Percentiles rank a stretch among this genome's conserved stretches.
These are phyloP conservation scores for Frankliniella intonsa DNA, from an alignment of 2,888 invertebrate genomes.

Conservation along the genomic window DNA sequence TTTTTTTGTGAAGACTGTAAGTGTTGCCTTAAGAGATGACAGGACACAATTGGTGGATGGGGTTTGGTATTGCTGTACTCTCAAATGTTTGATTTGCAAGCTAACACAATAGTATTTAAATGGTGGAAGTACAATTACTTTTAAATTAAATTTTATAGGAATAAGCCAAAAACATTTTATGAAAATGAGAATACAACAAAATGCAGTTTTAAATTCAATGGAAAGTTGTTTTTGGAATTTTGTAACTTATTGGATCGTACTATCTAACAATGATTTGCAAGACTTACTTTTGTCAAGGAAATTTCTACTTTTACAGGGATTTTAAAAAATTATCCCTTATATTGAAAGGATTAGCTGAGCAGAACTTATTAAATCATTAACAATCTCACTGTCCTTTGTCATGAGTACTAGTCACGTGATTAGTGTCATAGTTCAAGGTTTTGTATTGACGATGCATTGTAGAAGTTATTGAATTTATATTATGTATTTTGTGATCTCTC, in stretches of 20 bases:
- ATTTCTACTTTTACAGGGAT: background rate
- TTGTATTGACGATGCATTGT: background rate
- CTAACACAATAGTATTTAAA: background rate
- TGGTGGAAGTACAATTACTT: background rate
- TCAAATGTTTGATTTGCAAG: background rate
- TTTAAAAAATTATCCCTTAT: background rate
- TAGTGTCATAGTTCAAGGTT: background rate
- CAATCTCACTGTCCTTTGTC: background rate
- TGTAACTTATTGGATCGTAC: background rate
- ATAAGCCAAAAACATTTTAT: slow-evolving; percentile 14
- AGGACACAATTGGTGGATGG: slow-evolving; percentile 5
- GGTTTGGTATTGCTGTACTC: background rate
- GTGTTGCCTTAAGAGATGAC: background rate
- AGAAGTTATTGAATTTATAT: background rate
- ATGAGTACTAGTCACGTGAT: background rate
- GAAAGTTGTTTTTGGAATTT: slow-evolving; percentile 13
- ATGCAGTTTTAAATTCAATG: slow-evolving; percentile 6
- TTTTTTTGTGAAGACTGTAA: background rate
- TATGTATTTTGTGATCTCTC: background rate
- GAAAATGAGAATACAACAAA: slow-evolving; percentile 7
- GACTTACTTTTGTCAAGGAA: background rate
- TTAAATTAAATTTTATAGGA: slow-evolving; percentile 24
- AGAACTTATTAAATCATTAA: background rate
- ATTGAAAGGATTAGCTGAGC: background rate
- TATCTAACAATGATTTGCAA: background rate